phyloP scores from a whole-genome alignment of 2,113 vertebrate genomes.

The Azemiops feae region DNA sequence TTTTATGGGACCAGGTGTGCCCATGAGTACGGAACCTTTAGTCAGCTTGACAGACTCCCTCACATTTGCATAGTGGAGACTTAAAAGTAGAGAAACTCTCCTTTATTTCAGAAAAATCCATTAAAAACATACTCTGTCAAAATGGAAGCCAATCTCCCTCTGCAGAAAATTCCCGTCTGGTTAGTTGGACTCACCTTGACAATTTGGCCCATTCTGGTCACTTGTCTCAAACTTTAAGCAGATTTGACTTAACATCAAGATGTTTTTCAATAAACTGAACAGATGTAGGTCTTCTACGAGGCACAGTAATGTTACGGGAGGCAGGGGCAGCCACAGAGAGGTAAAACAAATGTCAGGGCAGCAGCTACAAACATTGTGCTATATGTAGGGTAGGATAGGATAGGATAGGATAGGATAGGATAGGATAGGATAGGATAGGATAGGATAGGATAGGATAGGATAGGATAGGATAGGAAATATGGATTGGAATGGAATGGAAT shows the following conservation, averaged over 20 bases:
- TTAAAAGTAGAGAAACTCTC: neutral
- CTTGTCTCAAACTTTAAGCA: neutral
- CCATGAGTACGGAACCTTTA: neutral
- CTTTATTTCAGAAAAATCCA: neutral
- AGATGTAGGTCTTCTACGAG: neutral
- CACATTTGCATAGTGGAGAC: neutral
- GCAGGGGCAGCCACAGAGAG: neutral
- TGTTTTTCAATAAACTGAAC: neutral
- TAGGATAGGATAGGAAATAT: too few species aligned
- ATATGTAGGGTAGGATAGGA: neutral
- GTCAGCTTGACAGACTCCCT: neutral
- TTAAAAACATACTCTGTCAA: neutral
- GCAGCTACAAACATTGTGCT: neutral
- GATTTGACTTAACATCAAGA: neutral
- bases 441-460: too few species aligned
- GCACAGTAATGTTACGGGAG: neutral
- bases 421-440: too few species aligned
- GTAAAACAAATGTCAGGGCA: neutral
- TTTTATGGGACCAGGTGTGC: neutral
- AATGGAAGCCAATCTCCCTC: neutral
- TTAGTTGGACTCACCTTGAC: neutral
- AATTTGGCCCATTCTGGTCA: neutral
- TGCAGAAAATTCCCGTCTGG: neutral
- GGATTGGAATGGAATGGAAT: too few species aligned
- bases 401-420: too few species aligned